Percentiles rank a stretch among this genome's conserved stretches.
Evolutionary conservation across 1,140 invertebrate species (phyloP).

Genomic region (Brachionus rotundiformis): DNA sequence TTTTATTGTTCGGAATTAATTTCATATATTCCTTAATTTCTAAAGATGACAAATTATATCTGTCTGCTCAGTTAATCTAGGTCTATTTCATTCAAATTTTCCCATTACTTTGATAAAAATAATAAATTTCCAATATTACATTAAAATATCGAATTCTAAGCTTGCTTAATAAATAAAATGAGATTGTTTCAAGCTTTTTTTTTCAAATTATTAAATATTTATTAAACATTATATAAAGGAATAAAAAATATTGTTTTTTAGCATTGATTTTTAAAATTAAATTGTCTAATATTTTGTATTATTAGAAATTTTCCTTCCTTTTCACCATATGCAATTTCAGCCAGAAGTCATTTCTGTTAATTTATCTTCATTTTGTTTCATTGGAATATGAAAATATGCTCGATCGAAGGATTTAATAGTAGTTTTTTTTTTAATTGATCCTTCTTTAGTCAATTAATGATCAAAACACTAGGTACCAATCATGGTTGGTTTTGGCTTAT

Average conservation of each 20-base stretch:
- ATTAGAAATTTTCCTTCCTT: constrained; percentile 33
- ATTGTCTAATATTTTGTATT: constrained; percentile 42
- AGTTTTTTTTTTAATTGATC: not conserved
- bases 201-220: not conserved
- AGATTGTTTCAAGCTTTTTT: not conserved
- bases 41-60: not conserved
- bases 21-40: not conserved
- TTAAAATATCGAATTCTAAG: not conserved
- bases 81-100: constrained; percentile 8
- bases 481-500: not conserved
- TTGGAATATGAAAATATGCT: not conserved
- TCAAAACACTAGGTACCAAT: not conserved
- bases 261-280: constrained; percentile 13
- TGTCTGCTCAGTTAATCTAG: not conserved
- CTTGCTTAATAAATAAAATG: not conserved
- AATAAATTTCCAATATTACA: not conserved
- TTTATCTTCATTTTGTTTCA: constrained; percentile 1
- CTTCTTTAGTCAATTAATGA: not conserved
- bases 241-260: constrained; percentile 10
- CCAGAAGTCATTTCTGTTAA: not conserved
- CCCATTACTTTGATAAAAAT: not conserved
- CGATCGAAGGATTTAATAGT: not conserved
- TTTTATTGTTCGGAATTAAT: not conserved
- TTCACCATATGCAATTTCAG: constrained; percentile 13
- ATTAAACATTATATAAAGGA: constrained; percentile 3